phyloP scores from a whole-genome alignment of 2,113 vertebrate species.

The Catagonus wagneri region DNA sequence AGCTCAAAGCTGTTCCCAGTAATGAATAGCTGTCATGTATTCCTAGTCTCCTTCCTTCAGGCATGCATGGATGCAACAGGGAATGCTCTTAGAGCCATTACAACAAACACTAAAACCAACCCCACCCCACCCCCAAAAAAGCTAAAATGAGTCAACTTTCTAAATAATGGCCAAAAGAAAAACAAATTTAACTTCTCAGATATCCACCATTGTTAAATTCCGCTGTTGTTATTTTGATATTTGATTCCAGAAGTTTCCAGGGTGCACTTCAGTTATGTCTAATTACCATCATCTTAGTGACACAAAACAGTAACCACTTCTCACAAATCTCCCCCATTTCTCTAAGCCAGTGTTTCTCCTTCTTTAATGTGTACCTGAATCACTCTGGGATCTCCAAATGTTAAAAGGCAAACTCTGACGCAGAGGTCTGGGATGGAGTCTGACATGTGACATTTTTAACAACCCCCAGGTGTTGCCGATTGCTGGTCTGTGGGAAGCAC shows the following conservation, averaged over 20 bases:
- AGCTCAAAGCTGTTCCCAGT: neutral
- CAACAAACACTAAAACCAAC: neutral
- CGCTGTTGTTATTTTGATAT: neutral
- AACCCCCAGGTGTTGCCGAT: neutral
- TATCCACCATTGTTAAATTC: neutral
- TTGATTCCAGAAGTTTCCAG: neutral
- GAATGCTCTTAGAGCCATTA: neutral
- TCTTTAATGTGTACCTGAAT: neutral
- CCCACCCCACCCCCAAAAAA: accelerated
- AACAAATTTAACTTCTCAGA: neutral
- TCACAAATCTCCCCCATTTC: neutral
- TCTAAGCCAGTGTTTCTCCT: neutral
- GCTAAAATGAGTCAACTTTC: neutral
- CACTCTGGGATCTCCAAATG: neutral
- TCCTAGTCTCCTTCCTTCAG: neutral
- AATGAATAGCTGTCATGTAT: neutral
- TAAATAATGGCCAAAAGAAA: neutral
- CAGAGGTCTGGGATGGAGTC: neutral
- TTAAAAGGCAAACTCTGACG: neutral
- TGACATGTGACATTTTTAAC: neutral
- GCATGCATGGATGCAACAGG: neutral
- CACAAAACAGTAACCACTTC: neutral
- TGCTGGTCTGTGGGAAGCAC: neutral
- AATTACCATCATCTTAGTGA: neutral
- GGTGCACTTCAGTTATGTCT: neutral